Evolutionary conservation across 1,140 invertebrate genomes (phyloP), one percentile per base, ranked within the genome.

Genomic region (Hyles vespertilio): DNA sequence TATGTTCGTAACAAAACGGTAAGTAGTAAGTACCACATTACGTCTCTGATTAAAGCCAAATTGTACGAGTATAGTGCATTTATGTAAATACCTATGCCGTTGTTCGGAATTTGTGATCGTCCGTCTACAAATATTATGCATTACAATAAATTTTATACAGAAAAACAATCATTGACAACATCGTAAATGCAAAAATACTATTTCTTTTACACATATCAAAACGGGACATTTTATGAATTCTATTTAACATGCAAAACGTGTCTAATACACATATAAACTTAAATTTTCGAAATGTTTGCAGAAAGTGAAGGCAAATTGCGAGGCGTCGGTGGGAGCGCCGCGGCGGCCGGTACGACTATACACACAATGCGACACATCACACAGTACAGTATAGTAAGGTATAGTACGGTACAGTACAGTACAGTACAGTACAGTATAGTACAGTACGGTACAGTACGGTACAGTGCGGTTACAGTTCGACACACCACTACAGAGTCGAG

Each of bases 131-230:
- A 60, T 71, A 74, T 74, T 70, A 75, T 70, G 70, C 70, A 63
- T 67, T 51, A 66, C 58, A 67, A 65, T 9, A 32, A 43, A 63
- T 47, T 56, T 59, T 36, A 33, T 48, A 57, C 49, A 43, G 36
- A 40, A 32, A 55, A 53, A 53, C 36, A 46, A 51, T 51, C 58
- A 63, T 51, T 64, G 59, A 61, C 51, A 61, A 61, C 49, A 32
- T 56, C 45, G 61, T 74, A 78, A 78, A 78, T 78, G 70, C 72
- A 78, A 74, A 66, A 65, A 59, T 69, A 62, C 61, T 67, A 64
- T 60, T 56, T 63, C 36, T 40, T 8, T 40, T 40, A 40, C 36
- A 40, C 36, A 40, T 40, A 5, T 40, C 36, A 40, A 40, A 5
- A 40, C 3, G 36, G 36, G 36, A 40, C 36, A 40, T 8, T 40